Percentiles rank a stretch among this genome's conserved stretches.
Evolutionary conservation across 1,140 invertebrate genomes (phyloP).

Genomic region (Cryptotermes secundus): DNA sequence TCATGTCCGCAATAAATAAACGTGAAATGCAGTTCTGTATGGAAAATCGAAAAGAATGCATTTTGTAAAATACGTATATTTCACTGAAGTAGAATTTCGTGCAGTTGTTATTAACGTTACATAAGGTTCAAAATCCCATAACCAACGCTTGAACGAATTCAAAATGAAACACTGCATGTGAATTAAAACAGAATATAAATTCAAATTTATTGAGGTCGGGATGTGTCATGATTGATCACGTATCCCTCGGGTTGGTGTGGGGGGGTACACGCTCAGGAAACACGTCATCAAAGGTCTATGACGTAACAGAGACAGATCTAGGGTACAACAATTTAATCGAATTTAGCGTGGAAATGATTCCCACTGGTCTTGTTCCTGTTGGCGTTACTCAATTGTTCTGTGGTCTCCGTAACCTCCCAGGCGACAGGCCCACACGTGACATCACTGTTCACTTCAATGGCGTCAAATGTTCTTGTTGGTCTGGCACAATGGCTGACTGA

Average conservation of each 20-base stretch:
- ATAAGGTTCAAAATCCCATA: too few species aligned
- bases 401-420: not conserved
- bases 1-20: too few species aligned
- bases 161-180: too few species aligned
- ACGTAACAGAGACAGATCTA: not conserved
- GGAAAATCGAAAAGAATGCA: too few species aligned
- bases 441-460: not conserved
- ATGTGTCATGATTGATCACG: not conserved
- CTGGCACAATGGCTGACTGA: not conserved
- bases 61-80: too few species aligned
- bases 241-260: too few species aligned
- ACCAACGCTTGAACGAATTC: too few species aligned
- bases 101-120: too few species aligned
- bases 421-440: not conserved
- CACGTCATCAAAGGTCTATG: not conserved
- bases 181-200: not conserved
- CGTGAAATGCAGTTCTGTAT: too few species aligned
- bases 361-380: not conserved
- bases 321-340: not conserved
- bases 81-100: too few species aligned
- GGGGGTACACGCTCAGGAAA: not conserved
- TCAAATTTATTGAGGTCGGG: not conserved
- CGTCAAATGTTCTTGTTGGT: not conserved
- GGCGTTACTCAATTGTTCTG: not conserved
- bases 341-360: constrained; percentile 9